These are phyloP conservation scores for Limenitis camilla DNA, from an alignment of 2,888 invertebrate species.

Conservation along the genomic window DNA sequence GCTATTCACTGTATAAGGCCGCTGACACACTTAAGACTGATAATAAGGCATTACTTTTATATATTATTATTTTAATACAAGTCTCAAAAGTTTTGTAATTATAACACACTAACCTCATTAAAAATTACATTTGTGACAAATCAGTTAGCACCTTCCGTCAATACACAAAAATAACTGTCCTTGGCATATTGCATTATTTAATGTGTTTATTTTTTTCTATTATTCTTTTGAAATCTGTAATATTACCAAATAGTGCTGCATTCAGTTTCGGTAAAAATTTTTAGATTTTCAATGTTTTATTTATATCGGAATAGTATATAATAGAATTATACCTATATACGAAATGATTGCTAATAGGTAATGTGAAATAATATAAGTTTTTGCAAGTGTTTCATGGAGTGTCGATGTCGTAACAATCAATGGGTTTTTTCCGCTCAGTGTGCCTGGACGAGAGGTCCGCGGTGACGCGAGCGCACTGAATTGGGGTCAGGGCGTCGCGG, in stretches of 20 bases:
- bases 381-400: constrained; percentile 20
- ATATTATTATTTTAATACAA: background rate
- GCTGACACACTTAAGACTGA: constrained; percentile 28
- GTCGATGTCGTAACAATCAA: constrained; percentile 23
- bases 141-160: constrained; percentile 8
- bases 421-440: constrained; percentile 59
- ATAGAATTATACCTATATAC: background rate
- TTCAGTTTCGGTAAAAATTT: background rate
- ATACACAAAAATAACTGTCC: constrained; percentile 3
- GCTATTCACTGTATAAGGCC: constrained; percentile 28
- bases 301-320: background rate
- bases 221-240: background rate
- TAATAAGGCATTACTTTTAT: constrained; percentile 1
- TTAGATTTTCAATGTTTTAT: background rate
- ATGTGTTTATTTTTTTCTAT: constrained; percentile 1
- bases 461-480: constrained; percentile 70
- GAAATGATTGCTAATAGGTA: background rate
- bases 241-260: background rate
- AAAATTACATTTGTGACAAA: background rate
- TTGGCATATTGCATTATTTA: constrained; percentile 12
- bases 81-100: background rate
- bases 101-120: constrained; percentile 4
- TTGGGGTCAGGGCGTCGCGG: constrained; percentile 74
- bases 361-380: constrained; percentile 1
- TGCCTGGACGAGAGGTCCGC: constrained; percentile 68